Evolutionary conservation across 2,797 vertebrate species (phyloP), one percentile per base, ranked within the genome.

Genomic region (Crenichthys baileyi): DNA sequence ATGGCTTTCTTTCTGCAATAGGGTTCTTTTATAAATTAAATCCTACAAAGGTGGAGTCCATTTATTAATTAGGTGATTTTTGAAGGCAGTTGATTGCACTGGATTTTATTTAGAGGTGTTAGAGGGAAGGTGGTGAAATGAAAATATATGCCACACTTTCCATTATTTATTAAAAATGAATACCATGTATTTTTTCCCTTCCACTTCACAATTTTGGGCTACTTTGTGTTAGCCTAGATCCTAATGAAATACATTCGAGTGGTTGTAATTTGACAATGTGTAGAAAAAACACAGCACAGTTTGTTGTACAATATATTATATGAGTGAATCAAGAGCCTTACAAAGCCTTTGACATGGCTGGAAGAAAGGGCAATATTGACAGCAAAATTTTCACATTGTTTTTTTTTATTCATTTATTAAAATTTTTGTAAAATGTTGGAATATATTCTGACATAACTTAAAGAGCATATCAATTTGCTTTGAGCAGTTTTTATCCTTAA

Each of bases 271-370:
- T 24, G 22, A 7, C 12, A 44, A 44, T n/a, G 39, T 68, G 11
- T 2, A 46, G 7, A 12, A n/a, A 70, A 22, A 53, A 22, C 8
- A 44, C 4, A 12, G 39, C 5, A 24, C 20, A 44, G 36, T 24
- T 7, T 41, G 31, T 22, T 41, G 8, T 39, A 22, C 22, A 39
- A 44, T 24, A 36, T 48, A 39, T 55, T 68, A 85, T 56, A 18
- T 73, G 74, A 83, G 53, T 73, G 36, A 75, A 70, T 65, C n/a
- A 78, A 46, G 26, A 70, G 75, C 71, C 71, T 77, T 44, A 82
- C 72, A 48, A 73, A 72, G 44, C 24, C 44, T 77, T 31, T 71
- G 29, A 48, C 2, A 46, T 53, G 50, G 75, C 75, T 72, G 65
- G 46, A 75, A 72, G 11, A 77, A 81, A 29, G 73, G 74, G 73